Percentiles rank a stretch among this genome's conserved stretches.
Evolutionary conservation across 2,888 invertebrate species (phyloP).

Genomic region (Andrena camellia): DNA sequence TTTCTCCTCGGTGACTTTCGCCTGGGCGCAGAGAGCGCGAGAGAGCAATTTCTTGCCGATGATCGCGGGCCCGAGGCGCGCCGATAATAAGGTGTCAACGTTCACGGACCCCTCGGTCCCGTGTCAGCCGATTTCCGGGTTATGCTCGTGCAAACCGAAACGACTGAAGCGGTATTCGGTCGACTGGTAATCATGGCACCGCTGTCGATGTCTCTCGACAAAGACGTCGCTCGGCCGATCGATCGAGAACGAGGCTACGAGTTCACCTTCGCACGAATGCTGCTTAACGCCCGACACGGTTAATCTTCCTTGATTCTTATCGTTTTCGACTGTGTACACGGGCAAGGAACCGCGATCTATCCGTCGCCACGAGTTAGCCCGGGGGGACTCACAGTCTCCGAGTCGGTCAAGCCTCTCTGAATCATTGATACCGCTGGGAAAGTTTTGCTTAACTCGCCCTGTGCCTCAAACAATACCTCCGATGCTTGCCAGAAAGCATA

Average conservation of each 20-base stretch:
- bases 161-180: slow-evolving; percentile 27
- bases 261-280: background rate
- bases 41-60: slow-evolving; percentile 65
- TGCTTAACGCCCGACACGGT: background rate
- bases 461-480: no score
- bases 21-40: slow-evolving; percentile 55
- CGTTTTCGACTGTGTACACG: background rate
- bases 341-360: background rate
- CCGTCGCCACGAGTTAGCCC: background rate
- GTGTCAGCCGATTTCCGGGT: slow-evolving; percentile 78
- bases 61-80: slow-evolving; percentile 71
- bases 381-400: background rate
- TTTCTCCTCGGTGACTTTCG: slow-evolving; percentile 72
- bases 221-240: slow-evolving; percentile 21
- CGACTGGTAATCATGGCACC: slow-evolving; percentile 42
- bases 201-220: slow-evolving; percentile 14
- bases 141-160: slow-evolving; percentile 71
- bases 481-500: no score
- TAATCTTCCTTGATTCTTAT: background rate
- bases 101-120: slow-evolving; percentile 72
- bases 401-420: no score
- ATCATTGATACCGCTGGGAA: no score
- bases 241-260: slow-evolving; percentile 17
- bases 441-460: no score
- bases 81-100: slow-evolving; percentile 82